Conservation (phyloP, 2,888 invertebrate species). For the Xestobium rufovillosum region DNA sequence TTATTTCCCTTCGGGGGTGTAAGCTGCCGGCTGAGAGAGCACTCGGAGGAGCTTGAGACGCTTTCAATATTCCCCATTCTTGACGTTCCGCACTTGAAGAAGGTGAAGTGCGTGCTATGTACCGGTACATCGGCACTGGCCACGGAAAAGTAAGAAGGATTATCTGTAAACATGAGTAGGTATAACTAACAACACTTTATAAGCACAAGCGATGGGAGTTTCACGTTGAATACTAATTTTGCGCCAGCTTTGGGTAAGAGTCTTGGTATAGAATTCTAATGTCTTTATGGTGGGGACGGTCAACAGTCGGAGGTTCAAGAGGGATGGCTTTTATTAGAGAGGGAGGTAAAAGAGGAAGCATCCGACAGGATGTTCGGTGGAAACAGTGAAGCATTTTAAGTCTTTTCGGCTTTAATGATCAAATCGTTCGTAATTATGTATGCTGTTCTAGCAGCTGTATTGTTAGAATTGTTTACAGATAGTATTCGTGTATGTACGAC, state of each 20-base stretch:
- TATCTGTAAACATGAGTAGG: conserved; percentile 52
- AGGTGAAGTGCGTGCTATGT: conserved; percentile 19
- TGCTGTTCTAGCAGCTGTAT: conserved; percentile 21
- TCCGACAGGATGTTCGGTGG: conserved; percentile 28
- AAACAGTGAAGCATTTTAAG: conserved; percentile 30
- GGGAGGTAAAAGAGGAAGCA: conserved; percentile 26
- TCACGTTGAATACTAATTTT: conserved; percentile 27
- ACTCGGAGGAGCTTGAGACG: conserved; percentile 27
- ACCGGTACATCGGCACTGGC: conserved; percentile 42
- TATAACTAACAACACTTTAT: conserved; percentile 13
- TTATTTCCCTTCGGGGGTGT: conserved; percentile 30
- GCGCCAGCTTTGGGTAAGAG: conserved; percentile 16
- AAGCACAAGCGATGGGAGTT: conserved; percentile 12
- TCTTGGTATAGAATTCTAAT: conserved; percentile 21
- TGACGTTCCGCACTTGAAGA: conserved; percentile 1
- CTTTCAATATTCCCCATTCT: conserved; percentile 26
- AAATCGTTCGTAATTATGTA: conserved; percentile 26
- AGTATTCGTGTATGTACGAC: conserved; percentile 17
- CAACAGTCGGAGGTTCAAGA: conserved; percentile 9
- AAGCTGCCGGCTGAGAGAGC: conserved; percentile 30
- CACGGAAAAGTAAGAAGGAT: conserved; percentile 70
- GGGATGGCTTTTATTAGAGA: conserved; percentile 8
- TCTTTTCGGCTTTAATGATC: conserved; percentile 14
- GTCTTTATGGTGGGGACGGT: conserved; percentile 6
- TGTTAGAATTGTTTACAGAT: conserved; percentile 29